Evolutionary conservation across 2,113 vertebrate genomes (phyloP).

Genomic region (Arenaria interpres): DNA sequence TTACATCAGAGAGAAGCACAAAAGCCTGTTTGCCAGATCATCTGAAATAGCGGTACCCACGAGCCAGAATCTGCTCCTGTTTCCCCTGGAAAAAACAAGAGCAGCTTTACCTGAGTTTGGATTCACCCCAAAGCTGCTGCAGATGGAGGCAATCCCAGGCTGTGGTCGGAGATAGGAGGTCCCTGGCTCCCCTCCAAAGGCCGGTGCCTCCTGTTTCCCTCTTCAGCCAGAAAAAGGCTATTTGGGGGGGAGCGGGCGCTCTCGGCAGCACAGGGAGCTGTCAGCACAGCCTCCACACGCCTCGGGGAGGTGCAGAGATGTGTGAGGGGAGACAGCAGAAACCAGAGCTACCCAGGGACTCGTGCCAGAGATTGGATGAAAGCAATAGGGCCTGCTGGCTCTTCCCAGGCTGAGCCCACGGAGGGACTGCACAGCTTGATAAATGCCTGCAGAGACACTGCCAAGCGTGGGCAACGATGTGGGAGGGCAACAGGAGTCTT

Average conservation of each 20-base stretch:
- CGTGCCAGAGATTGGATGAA: not conserved
- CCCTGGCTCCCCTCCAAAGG: not conserved
- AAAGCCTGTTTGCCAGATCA: not conserved
- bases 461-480: fast-evolving
- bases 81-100: not conserved
- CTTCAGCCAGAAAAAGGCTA: not conserved
- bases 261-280: fast-evolving
- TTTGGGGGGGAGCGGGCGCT: not conserved
- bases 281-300: not conserved
- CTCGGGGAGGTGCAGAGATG: not conserved
- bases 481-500: not conserved
- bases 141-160: fast-evolving
- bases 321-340: not conserved
- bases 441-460: not conserved
- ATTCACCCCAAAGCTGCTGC: not conserved
- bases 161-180: not conserved
- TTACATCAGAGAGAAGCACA: not conserved
- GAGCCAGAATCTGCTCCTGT: not conserved
- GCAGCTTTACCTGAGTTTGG: not conserved
- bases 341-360: not conserved
- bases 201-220: not conserved
- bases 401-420: not conserved
- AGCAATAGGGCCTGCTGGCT: not conserved
- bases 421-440: not conserved
- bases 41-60: not conserved